These are phyloP conservation scores for Euura saliciscinereae DNA, from an alignment of 1,140 invertebrate species.

Conservation along the genomic window DNA sequence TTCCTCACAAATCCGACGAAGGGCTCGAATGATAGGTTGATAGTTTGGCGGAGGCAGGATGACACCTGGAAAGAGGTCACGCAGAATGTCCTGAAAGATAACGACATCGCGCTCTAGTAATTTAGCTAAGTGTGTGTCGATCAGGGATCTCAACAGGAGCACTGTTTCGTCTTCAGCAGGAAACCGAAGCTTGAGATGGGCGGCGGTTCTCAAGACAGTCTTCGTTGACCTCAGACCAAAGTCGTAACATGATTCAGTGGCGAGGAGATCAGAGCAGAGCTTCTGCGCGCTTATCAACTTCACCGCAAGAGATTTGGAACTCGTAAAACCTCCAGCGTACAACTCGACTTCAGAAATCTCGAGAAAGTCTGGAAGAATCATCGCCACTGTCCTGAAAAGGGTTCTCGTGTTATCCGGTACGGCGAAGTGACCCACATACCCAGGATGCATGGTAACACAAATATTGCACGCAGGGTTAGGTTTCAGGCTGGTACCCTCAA, in stretches of 20 bases:
- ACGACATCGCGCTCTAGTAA: conserved; percentile 66
- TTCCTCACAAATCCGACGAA: conserved; percentile 49
- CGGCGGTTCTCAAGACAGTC: conserved; percentile 64
- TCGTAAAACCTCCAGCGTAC: conserved; percentile 70
- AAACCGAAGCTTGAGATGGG: conserved; percentile 65
- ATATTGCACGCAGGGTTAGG: conserved; percentile 68
- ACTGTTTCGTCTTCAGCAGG: conserved; percentile 64
- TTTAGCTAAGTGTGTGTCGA: conserved; percentile 72
- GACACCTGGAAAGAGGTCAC: conserved; percentile 68
- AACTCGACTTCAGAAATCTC: conserved; percentile 71
- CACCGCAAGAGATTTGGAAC: conserved; percentile 63
- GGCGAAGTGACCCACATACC: conserved; percentile 64
- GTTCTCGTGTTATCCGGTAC: conserved; percentile 72
- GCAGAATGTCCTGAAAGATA: conserved; percentile 69
- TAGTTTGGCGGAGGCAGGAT: conserved; percentile 63
- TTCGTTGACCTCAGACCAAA: conserved; percentile 64
- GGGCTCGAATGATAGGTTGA: conserved; percentile 43
- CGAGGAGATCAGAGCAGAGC: conserved; percentile 68
- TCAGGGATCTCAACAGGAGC: conserved; percentile 67
- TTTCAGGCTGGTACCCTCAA: conserved; percentile 66
- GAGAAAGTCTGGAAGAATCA: conserved; percentile 72
- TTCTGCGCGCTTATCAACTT: conserved; percentile 68
- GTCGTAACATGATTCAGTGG: conserved; percentile 66
- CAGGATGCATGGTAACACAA: conserved; percentile 69
- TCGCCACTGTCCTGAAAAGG: conserved; percentile 71